Conservation (phyloP, 2,888 invertebrate genomes). For the Cecidostiba fungosa region DNA sequence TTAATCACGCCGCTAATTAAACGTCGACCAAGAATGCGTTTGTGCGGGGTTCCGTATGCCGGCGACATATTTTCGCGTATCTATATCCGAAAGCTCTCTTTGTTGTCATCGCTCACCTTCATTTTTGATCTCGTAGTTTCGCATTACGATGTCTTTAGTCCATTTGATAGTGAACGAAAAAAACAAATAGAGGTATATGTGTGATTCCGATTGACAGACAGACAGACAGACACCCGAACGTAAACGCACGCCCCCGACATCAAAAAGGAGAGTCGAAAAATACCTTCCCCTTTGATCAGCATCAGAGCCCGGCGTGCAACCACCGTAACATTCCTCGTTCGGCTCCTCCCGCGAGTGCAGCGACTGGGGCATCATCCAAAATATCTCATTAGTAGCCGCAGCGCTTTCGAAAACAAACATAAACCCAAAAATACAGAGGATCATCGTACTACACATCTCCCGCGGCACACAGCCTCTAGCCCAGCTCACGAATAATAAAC, state of each 20-base stretch:
- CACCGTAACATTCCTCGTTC: constrained; percentile 5
- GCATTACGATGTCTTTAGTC: too few species aligned
- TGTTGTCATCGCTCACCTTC: too few species aligned
- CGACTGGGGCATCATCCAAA: constrained; percentile 42
- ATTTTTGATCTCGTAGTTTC: not conserved
- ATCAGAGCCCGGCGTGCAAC: not conserved
- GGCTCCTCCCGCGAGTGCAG: not conserved
- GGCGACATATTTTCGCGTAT: constrained; percentile 23
- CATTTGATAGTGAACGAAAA: too few species aligned
- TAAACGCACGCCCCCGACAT: not conserved
- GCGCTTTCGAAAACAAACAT: constrained; percentile 56
- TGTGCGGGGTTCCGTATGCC: constrained; percentile 10
- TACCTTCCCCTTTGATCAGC: not conserved
- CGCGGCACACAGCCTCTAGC: not conserved
- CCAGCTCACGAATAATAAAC: constrained; percentile 71
- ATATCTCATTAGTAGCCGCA: constrained; percentile 63
- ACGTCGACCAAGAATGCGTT: constrained; percentile 33
- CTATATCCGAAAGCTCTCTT: not conserved
- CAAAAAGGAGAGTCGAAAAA: not conserved
- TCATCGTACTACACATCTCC: not conserved
- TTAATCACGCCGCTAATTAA: constrained; percentile 59
- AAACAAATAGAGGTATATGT: not conserved
- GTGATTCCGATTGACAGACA: not conserved
- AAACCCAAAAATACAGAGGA: constrained; percentile 66
- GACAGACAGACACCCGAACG: not conserved